Evolutionary conservation across 2,113 vertebrate species (phyloP).

Genomic region (Callaeas wilsoni): DNA sequence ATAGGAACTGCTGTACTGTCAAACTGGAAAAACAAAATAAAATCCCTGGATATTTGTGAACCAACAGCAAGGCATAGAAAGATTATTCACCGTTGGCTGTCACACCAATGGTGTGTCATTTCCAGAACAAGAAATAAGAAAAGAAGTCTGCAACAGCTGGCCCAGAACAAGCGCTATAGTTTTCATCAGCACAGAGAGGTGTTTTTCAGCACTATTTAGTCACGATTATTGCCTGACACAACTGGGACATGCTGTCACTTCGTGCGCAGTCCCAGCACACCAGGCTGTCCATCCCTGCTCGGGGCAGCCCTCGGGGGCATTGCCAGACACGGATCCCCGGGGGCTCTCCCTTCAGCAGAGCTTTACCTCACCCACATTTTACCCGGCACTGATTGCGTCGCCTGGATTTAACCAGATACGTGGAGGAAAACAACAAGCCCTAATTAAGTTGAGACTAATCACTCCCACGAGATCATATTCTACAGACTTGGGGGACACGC

Average conservation of each 20-base stretch:
- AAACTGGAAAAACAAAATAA: neutral
- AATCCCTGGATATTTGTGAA: neutral
- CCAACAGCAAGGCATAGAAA: neutral
- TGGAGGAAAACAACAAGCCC: neutral
- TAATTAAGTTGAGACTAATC: neutral
- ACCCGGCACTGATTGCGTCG: accelerated
- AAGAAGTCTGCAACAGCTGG: neutral
- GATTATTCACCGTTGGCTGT: neutral
- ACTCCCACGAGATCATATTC: accelerated
- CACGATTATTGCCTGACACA: accelerated
- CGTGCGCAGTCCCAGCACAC: accelerated
- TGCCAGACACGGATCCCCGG: accelerated
- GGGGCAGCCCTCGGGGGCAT: neutral
- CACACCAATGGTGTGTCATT: neutral
- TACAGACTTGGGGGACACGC: neutral
- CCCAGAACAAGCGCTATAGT: neutral
- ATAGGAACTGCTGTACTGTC: neutral
- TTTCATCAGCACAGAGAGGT: neutral
- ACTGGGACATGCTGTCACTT: accelerated
- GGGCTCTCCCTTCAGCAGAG: accelerated
- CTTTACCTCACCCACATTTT: accelerated
- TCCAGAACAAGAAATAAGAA: neutral
- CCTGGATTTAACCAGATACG: accelerated
- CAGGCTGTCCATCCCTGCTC: neutral
- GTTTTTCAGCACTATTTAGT: neutral